Base-by-base conservation (phyloP, 2,888 invertebrate genomes). In the Patella pellucida region DNA sequence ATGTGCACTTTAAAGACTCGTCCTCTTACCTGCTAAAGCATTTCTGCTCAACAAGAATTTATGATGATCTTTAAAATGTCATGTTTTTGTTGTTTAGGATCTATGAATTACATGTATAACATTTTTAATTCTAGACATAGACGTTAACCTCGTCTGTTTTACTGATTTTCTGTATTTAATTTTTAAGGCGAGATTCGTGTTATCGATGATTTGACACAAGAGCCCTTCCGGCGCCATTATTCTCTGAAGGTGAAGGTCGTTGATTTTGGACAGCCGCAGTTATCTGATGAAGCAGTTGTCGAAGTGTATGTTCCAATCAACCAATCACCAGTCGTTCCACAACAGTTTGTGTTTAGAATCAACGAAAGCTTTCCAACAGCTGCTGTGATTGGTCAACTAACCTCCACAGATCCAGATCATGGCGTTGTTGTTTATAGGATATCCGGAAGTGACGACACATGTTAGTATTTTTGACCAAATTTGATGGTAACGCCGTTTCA, bases 181-280 rank as follows among this genome's bases (percentile, higher is more conserved):
- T 52, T 67, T 68, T n/a, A 52, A 77, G 77, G 77, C n/a, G 69
- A 62, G 15, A 75, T 77, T 54, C 14, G 16, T 5, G 51, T 72
- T 2, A 67, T 67, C 14, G 72, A 72, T 15, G 70, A 69, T 19
- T 68, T 77, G 15, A 67, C 69, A 27, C 27, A 54, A 52, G 67
- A 71, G 16, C 77, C 77, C 2, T 68, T 67, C n/a, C 51, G 27
- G 14, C 67, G 67, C n/a, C 52, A 75, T 23, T 77, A 77, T 52
- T 50, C 4, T 19, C 70, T 77, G 2, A 52, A 72, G 12, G 50
- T 77, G 16, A 50, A 69, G 56, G 77, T 70, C 14, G 70, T 72
- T 16, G 77, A 77, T 67, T 72, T 72, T 68, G 77, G 77, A 9
- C 69, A 69, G n/a, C 75, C 75, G 3, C 72, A 75, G 51, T 56